These are phyloP conservation scores for Cephalopholis sonnerati DNA, from an alignment of 2,113 vertebrate genomes.

Conservation along the genomic window DNA sequence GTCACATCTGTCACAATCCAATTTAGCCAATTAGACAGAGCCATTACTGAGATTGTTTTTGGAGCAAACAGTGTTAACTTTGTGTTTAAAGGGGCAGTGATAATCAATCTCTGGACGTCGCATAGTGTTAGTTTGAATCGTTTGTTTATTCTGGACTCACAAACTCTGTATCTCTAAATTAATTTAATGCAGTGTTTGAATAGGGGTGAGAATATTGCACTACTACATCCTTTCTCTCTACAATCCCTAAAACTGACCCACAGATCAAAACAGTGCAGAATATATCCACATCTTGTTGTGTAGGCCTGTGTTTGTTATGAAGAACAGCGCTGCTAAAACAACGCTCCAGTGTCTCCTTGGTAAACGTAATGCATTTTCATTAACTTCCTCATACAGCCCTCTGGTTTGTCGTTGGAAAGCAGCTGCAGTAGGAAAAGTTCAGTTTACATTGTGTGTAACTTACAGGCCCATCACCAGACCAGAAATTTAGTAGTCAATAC, in stretches of 20 bases:
- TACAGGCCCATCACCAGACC: accelerated
- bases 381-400: too few relatives aligned
- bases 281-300: neutral
- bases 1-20: neutral
- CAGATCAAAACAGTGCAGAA: neutral
- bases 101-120: neutral
- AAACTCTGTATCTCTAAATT: neutral
- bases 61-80: neutral
- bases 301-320: neutral
- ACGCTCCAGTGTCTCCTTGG: neutral
- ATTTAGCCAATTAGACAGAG: neutral
- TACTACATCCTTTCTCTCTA: neutral
- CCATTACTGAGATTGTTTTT: neutral
- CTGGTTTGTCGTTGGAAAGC: too few relatives aligned
- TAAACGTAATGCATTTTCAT: too few relatives aligned
- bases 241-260: neutral
- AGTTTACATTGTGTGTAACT: too few relatives aligned
- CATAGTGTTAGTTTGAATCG: neutral
- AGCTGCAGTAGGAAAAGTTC: too few relatives aligned
- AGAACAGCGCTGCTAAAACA: neutral
- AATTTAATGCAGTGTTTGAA: neutral
- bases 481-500: too few relatives aligned
- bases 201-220: too few relatives aligned
- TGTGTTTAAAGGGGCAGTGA: neutral
- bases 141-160: neutral